A percentile compares a stretch with the other conserved stretches of the same genome.
Conservation (phyloP, 2,113 vertebrate genomes). For the Chaetorhynchus papuensis region DNA sequence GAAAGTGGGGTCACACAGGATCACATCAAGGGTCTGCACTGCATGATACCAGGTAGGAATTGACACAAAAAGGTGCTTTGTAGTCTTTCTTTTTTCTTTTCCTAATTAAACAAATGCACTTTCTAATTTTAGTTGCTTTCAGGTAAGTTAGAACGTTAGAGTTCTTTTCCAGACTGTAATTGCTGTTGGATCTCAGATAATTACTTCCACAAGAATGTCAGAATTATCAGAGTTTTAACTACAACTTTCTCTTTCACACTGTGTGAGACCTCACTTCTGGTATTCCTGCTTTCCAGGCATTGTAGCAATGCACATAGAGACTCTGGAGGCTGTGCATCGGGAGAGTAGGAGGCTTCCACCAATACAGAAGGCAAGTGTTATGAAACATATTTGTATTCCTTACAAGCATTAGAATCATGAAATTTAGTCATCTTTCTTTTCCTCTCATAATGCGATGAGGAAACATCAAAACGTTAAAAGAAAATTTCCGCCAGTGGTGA, state of each 20-base stretch:
- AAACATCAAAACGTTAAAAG: slow-evolving; percentile 4
- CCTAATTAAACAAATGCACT: neutral
- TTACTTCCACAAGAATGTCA: neutral
- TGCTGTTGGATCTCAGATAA: neutral
- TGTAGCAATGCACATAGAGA: slow-evolving; percentile 97
- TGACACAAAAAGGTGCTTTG: neutral
- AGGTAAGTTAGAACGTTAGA: neutral
- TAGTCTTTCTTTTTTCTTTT: neutral
- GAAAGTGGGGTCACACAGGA: slow-evolving; percentile 97
- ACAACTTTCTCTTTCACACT: neutral
- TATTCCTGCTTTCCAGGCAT: slow-evolving; percentile 80
- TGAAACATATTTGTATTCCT: slow-evolving; percentile 22
- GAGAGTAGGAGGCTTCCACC: slow-evolving; percentile 95
- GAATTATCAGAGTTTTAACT: neutral
- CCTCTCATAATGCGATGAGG: neutral
- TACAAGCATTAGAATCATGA: neutral
- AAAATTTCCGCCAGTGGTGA: slow-evolving; percentile 38
- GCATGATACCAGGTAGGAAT: slow-evolving; percentile 94
- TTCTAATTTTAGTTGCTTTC: neutral
- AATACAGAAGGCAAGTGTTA: slow-evolving; percentile 90
- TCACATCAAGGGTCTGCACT: slow-evolving; percentile 95
- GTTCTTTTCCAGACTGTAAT: neutral
- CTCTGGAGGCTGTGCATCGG: slow-evolving; percentile 91
- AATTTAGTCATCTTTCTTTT: neutral
- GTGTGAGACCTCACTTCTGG: slow-evolving; percentile 1